Percentiles rank a stretch among this genome's conserved stretches.
Conservation (phyloP, 1,140 invertebrate genomes). For the Cyclargus thomasi region DNA sequence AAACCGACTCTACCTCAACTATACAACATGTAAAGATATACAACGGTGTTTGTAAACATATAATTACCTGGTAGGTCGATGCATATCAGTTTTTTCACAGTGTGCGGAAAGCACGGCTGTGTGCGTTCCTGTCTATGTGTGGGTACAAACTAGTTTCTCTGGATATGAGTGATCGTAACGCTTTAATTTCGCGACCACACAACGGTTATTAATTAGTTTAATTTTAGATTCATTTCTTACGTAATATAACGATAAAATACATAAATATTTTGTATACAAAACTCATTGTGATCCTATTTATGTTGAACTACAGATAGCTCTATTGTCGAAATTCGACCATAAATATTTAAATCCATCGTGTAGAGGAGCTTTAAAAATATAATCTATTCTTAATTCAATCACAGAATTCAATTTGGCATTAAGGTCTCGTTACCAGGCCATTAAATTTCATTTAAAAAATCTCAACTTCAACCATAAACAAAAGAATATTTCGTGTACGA, state of each 20-base stretch:
- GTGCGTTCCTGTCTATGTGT: conserved; percentile 31
- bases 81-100: conserved; percentile 54
- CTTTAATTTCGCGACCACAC: conserved; percentile 56
- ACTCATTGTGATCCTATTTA: too few species aligned
- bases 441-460: too few species aligned
- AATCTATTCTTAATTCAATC: too few species aligned
- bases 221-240: conserved; percentile 23
- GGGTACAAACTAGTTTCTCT: conserved; percentile 53
- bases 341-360: too few species aligned
- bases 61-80: conserved; percentile 72
- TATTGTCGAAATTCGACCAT: too few species aligned
- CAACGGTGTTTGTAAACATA: conserved; percentile 66
- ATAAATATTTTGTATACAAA: not conserved
- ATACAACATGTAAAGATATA: conserved; percentile 43
- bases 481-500: too few species aligned
- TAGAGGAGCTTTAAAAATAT: too few species aligned
- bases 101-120: conserved; percentile 29
- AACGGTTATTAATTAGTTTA: conserved; percentile 50
- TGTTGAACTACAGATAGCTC: too few species aligned
- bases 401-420: too few species aligned
- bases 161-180: conserved; percentile 55
- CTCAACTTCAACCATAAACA: too few species aligned
- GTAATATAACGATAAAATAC: not conserved
- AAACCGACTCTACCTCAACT: conserved; percentile 41
- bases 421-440: too few species aligned